Evolutionary conservation across 2,888 invertebrate genomes (phyloP), one percentile per base, ranked within the genome.

Genomic region (Watsonalla cultraria): DNA sequence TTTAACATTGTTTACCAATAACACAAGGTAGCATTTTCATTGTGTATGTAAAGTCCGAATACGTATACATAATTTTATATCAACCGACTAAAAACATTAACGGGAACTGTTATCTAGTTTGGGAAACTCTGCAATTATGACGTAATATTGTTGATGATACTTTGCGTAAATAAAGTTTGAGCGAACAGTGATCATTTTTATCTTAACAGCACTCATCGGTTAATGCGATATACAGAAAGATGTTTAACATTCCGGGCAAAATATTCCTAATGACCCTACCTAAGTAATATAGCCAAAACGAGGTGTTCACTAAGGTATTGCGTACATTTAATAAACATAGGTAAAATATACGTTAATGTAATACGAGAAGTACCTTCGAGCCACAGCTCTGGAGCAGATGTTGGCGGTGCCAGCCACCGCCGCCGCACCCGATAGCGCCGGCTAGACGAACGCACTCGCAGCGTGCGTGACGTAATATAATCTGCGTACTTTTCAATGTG

Each of bases 381-480:
- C 48, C 53, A 56, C 54, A 48, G 55, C 24, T 51, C 48, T 48
- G 52, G 50, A 63, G 76, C 87, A 87, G 83, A 86, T 81, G 83
- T 63, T 76, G 87, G 86, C 68, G 70, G 86, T 80, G 76, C 86
- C 87, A 86, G 86, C 83, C 84, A 82, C 84, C 56, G 59, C 57
- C 68, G 72, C 65, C 68, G 60, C 54, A 45, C 34, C 58, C 64
- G 71, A 70, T 75, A 75, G 65, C 70, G 64, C 35, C 65, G 71
- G 73, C 73, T 72, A 76, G 73, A 75, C 76, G 65, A 61, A 42
- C 42, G 11, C 42, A 42, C 42, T 42, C 42, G 42, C 42, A 42
- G 11, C 42, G 42, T 42, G 42, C 42, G 42, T 11, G 42, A 11
- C 9, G 5, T 42, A 11, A 42, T 42, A 0, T 42, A 11, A 9